These are phyloP conservation scores for Cirrhinus molitorella DNA, from an alignment of 2,797 vertebrate genomes.

Conservation along the genomic window DNA sequence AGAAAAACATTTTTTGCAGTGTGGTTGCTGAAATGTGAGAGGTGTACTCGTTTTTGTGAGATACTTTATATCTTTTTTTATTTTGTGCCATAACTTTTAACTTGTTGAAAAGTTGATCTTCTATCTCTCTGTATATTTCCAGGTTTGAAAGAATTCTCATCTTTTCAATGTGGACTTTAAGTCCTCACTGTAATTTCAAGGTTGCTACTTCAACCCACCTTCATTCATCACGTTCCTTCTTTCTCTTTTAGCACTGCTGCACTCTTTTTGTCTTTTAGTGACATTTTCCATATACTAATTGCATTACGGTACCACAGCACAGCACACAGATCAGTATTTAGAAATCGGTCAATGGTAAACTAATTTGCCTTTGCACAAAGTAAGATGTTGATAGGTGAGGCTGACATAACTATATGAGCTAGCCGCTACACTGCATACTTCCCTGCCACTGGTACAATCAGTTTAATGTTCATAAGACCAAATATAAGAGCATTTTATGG, in stretches of 20 bases:
- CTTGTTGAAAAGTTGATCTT: background rate
- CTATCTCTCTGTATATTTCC: background rate
- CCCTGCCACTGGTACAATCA: slow-evolving; percentile 3
- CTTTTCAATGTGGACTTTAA: background rate
- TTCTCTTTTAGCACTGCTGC: slow-evolving; percentile 20
- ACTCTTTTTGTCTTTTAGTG: slow-evolving; percentile 36
- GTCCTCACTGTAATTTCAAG: slow-evolving; percentile 8
- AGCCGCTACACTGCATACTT: background rate
- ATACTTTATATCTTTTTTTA: no score
- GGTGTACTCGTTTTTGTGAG: no score
- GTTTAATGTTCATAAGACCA: slow-evolving; percentile 38
- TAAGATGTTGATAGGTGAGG: slow-evolving; percentile 27
- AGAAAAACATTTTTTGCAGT: no score
- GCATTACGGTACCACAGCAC: slow-evolving; percentile 20
- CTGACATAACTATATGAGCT: slow-evolving; percentile 19
- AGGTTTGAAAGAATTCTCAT: background rate
- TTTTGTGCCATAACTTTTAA: background rate
- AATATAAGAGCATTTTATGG: slow-evolving; percentile 30
- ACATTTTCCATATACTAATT: slow-evolving; percentile 42
- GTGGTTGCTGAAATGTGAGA: no score
- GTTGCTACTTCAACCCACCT: slow-evolving; percentile 1
- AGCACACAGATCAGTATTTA: slow-evolving; percentile 41
- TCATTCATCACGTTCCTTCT: slow-evolving; percentile 9
- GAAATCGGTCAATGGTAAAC: slow-evolving; percentile 34
- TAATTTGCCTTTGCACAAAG: slow-evolving; percentile 36